phyloP scores from a whole-genome alignment of 2,888 invertebrate species.

The Chironomus riparius region DNA sequence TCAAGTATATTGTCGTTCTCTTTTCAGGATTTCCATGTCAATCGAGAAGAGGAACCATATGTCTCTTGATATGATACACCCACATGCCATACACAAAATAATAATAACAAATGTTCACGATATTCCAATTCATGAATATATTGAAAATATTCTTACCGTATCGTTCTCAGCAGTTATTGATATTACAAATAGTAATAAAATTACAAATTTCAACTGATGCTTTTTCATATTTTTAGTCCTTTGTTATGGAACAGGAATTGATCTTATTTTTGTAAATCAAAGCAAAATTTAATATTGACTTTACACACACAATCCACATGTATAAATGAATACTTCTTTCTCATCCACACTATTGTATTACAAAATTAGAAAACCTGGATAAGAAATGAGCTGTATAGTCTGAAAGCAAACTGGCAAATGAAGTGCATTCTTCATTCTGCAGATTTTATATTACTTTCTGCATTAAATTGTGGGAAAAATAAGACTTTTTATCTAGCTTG shows the following conservation, averaged over 20 bases:
- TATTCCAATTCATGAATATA: background rate
- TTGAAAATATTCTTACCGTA: slow-evolving; percentile 3
- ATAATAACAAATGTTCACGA: no score
- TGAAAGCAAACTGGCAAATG: slow-evolving; percentile 16
- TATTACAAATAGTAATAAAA: background rate
- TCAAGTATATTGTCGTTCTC: no score
- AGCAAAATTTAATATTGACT: background rate
- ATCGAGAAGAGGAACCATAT: no score
- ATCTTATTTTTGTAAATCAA: background rate
- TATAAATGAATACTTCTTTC: background rate
- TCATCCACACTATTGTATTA: no score
- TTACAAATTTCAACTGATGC: background rate
- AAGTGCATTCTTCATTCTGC: background rate
- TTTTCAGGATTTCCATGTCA: no score
- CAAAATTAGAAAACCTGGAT: background rate
- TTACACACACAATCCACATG: background rate
- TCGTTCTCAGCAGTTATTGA: background rate
- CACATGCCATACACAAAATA: no score
- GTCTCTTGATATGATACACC: no score
- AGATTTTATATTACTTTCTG: slow-evolving; percentile 4
- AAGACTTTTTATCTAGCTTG: background rate
- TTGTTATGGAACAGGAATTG: background rate
- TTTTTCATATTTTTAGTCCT: background rate
- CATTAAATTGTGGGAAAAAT: slow-evolving; percentile 18
- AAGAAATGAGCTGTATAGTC: background rate